Evolutionary conservation across 2,797 vertebrate genomes (phyloP), one percentile per base, ranked within the genome.

Genomic region (Acomys russatus): DNA sequence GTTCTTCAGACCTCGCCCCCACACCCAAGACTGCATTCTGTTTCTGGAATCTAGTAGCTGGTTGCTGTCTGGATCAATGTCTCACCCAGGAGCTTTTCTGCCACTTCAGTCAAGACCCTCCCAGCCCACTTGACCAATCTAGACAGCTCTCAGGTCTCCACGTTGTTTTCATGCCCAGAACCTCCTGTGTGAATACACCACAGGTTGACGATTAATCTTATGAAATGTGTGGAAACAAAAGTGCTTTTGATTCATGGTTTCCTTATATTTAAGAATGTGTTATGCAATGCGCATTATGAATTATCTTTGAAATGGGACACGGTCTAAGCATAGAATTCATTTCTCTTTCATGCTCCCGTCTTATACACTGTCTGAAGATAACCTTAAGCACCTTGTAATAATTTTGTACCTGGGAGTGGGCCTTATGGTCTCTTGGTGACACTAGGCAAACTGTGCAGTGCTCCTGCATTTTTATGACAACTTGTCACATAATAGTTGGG

Each of bases 61-160:
- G 25, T n/a, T 90, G 71, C n/a, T 74, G 3, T 25, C 80, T 33
- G 35, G 23, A 30, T 51, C 54, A 3, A 1, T 38, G 68, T 61
- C 22, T 18, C 80, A 68, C 71, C 76, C 64, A 20, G 3, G 51
- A 74, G 33, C n/a, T 63, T 74, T 82, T 11, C 83, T 12, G 3
- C 25, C 49, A 80, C 22, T 6, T 56, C 78, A 38, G 70, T 51
- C 63, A 38, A 17, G 35, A n/a, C 56, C 14, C 54, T 11, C 33
- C 87, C 33, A 9, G 49, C 51, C 38, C 14, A 14, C 23, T 87
- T 33, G 17, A 20, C n/a, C 68, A 33, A 6, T 30, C 22, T 25
- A 49, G 33, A 54, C 1, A 17, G 4, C 1, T 3, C 64, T 61
- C 3, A 2, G 23, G 51, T 18, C 86, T 54, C 18, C 4, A 0